Percentiles rank a stretch among this genome's conserved stretches.
Conservation (phyloP, 2,113 vertebrate genomes). For the Lophotis ruficrista region DNA sequence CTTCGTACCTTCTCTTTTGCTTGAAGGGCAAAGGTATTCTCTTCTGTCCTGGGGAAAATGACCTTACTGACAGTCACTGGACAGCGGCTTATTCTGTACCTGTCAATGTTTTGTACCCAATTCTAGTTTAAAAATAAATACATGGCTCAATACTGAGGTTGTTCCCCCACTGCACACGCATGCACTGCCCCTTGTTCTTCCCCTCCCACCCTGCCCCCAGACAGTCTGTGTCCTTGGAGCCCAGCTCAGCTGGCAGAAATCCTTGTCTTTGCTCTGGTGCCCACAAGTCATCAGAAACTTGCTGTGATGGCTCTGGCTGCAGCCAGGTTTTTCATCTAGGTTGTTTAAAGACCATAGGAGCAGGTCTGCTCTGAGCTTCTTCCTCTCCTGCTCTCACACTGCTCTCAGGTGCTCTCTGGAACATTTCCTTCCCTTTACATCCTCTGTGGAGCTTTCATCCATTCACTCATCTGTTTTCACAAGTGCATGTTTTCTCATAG, state of each 20-base stretch:
- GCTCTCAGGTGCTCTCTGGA: background rate
- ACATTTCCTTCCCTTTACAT: background rate
- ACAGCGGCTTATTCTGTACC: background rate
- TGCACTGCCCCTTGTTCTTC: background rate
- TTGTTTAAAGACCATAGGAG: background rate
- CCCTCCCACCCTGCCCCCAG: background rate
- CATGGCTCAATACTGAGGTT: background rate
- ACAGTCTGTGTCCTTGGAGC: background rate
- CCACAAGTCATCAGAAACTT: background rate
- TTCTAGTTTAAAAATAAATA: background rate
- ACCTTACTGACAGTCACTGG: background rate
- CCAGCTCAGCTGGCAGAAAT: background rate
- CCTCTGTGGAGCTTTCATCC: background rate
- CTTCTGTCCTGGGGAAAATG: background rate
- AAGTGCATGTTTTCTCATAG: background rate
- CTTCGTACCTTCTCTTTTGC: background rate
- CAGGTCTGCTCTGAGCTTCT: background rate
- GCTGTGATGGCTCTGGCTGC: background rate
- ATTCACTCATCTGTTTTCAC: background rate
- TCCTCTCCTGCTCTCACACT: background rate
- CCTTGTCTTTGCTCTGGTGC: background rate
- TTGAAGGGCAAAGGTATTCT: background rate
- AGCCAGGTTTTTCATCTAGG: background rate
- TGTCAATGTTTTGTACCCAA: background rate
- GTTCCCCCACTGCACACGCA: background rate